A percentile compares a stretch with the other conserved stretches of the same genome.
These are phyloP conservation scores for Paracentrotus lividus DNA, from an alignment of 53 echinoderm and acorn worm genomes.

Conservation along the genomic window DNA sequence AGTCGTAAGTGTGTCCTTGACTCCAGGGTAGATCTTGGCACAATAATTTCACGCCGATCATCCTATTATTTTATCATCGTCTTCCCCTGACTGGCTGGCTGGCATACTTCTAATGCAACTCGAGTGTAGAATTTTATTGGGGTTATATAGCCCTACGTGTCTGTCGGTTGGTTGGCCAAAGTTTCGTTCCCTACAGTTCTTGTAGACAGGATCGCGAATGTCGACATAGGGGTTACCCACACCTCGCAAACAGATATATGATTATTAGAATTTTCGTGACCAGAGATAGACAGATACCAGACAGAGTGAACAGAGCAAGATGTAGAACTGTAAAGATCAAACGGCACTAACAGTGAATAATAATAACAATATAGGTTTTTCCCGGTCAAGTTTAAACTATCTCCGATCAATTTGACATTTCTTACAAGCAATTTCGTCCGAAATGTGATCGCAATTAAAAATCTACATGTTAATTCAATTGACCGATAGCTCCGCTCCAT, in stretches of 20 bases:
- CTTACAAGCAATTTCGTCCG: too few species aligned
- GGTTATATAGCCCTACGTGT: not conserved
- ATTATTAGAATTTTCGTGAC: not conserved
- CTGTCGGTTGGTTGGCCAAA: not conserved
- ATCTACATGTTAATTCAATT: too few species aligned
- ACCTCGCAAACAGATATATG: not conserved
- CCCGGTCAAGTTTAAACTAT: too few species aligned
- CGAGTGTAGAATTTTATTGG: not conserved
- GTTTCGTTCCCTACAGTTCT: not conserved
- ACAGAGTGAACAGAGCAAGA: not conserved
- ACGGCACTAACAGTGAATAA: too few species aligned
- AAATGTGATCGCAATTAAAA: too few species aligned
- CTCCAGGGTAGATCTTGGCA: not conserved
- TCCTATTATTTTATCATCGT: constrained; percentile 15
- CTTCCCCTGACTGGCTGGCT: not conserved
- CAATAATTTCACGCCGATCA: constrained; percentile 33
- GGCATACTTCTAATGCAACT: constrained; percentile 1
- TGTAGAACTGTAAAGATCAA: too few species aligned
- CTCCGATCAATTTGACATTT: too few species aligned
- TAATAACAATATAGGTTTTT: too few species aligned
- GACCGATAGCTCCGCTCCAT: too few species aligned
- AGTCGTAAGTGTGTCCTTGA: not conserved
- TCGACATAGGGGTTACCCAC: not conserved
- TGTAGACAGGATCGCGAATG: not conserved
- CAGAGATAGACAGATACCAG: not conserved